A percentile compares a stretch with the other conserved stretches of the same genome.
Conservation (phyloP, 2,113 vertebrate genomes). For the Malurus melanocephalus region DNA sequence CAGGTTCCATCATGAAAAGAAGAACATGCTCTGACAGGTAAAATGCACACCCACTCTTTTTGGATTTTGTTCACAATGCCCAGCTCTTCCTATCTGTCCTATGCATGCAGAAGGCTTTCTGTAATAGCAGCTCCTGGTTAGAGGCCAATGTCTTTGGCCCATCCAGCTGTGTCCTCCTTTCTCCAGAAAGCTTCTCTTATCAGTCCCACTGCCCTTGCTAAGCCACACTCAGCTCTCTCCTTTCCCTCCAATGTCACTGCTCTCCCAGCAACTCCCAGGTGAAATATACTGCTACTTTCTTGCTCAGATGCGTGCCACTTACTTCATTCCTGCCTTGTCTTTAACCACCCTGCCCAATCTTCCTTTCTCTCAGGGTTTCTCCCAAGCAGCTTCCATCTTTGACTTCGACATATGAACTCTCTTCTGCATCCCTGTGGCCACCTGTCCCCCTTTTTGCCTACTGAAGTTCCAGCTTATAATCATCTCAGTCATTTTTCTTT, state of each 20-base stretch:
- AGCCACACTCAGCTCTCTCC: background rate
- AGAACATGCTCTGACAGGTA: background rate
- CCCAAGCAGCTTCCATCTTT: background rate
- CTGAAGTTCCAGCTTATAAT: background rate
- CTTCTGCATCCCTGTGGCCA: background rate
- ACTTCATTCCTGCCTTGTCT: background rate
- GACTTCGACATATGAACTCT: background rate
- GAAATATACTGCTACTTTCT: background rate
- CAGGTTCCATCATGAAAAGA: background rate
- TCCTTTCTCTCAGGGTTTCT: background rate
- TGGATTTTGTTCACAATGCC: background rate
- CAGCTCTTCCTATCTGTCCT: background rate
- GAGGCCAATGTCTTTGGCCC: background rate
- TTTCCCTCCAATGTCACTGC: background rate
- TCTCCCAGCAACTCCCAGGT: background rate
- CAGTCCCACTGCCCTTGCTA: background rate
- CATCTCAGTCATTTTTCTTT: background rate
- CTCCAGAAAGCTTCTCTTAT: background rate
- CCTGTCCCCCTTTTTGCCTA: background rate
- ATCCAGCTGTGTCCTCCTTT: background rate
- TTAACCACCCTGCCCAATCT: background rate
- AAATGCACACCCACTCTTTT: background rate
- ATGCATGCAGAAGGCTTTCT: background rate
- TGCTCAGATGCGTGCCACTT: background rate
- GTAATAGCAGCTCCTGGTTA: background rate